These are phyloP conservation scores for Eudemis profundana DNA, from an alignment of 2,888 invertebrate genomes.

Conservation along the genomic window DNA sequence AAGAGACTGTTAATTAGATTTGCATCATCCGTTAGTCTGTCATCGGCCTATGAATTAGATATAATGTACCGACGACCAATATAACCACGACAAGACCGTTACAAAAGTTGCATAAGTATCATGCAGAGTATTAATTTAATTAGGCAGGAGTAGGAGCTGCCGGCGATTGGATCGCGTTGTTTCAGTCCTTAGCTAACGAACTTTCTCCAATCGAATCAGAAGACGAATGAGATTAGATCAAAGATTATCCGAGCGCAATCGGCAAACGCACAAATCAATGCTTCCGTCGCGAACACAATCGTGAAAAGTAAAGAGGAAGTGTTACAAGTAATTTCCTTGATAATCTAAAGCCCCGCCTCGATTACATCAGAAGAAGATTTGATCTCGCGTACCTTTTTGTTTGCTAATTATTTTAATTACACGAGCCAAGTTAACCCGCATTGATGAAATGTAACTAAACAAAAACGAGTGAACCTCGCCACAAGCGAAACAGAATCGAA, in stretches of 20 bases:
- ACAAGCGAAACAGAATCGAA: too few relatives aligned
- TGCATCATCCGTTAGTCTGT: background rate
- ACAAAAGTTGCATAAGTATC: constrained; percentile 23
- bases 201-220: constrained; percentile 71
- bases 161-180: constrained; percentile 22
- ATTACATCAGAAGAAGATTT: constrained; percentile 40
- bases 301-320: constrained; percentile 54
- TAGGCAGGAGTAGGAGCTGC: constrained; percentile 20
- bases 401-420: constrained; percentile 22
- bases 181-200: constrained; percentile 54
- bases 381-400: constrained; percentile 31
- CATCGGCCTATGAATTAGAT: background rate
- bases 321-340: constrained; percentile 43
- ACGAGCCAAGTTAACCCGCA: background rate
- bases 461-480: background rate
- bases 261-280: constrained; percentile 66
- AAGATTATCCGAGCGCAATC: constrained; percentile 73
- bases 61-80: background rate
- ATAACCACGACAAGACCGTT: constrained; percentile 4
- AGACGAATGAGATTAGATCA: constrained; percentile 69
- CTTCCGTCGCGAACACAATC: constrained; percentile 70
- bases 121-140: constrained; percentile 31
- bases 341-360: constrained; percentile 34
- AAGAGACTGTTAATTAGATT: background rate
- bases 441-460: background rate